These are phyloP conservation scores for Melieria omissa DNA, from an alignment of 2,888 invertebrate genomes.

Conservation along the genomic window DNA sequence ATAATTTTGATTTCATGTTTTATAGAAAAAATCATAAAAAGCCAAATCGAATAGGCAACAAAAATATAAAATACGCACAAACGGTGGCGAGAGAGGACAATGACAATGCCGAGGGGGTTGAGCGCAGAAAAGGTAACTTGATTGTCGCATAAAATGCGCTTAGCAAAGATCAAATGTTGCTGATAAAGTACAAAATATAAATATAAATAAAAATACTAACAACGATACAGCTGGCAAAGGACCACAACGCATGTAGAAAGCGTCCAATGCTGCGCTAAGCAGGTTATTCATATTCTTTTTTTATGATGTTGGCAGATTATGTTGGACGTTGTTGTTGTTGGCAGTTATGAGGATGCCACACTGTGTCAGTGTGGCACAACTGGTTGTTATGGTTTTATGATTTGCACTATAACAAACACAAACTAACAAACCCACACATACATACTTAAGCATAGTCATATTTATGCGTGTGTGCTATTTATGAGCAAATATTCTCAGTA, in stretches of 20 bases:
- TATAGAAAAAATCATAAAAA: not conserved
- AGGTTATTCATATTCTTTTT: slow-evolving; percentile 9
- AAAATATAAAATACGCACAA: not conserved
- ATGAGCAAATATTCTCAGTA: no score
- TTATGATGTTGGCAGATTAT: not conserved
- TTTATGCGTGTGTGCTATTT: no score
- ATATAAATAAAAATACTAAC: slow-evolving; percentile 8
- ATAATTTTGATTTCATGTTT: slow-evolving; percentile 16
- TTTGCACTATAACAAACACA: slow-evolving; percentile 1
- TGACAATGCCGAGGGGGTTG: not conserved
- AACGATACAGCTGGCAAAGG: not conserved
- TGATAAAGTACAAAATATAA: slow-evolving; percentile 34
- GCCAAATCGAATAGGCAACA: not conserved
- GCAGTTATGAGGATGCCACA: not conserved
- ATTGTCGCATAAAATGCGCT: slow-evolving; percentile 24
- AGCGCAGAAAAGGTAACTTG: slow-evolving; percentile 25
- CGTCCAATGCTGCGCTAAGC: slow-evolving; percentile 11
- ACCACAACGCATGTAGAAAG: no score
- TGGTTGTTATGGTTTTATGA: slow-evolving; percentile 39
- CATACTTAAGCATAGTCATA: no score
- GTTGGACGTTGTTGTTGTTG: not conserved
- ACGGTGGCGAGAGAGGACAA: not conserved
- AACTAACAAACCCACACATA: no score
- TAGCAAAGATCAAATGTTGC: slow-evolving; percentile 37
- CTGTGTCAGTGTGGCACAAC: slow-evolving; percentile 3